phyloP scores from a whole-genome alignment of 2,888 invertebrate genomes.

The Parnassius mnemosyne region DNA sequence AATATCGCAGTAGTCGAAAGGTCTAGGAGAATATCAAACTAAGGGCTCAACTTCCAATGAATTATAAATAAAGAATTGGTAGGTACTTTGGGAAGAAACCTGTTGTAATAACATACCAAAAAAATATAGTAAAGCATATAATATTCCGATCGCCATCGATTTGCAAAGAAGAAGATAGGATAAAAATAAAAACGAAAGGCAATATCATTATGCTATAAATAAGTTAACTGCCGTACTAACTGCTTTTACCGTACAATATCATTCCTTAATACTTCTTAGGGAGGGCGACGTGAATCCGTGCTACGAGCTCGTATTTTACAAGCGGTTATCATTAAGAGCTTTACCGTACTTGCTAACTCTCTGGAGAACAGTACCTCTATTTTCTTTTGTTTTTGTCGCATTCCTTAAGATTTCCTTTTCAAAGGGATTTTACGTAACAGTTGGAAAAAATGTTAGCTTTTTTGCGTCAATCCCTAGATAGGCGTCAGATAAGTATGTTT shows the following conservation, averaged over 20 bases:
- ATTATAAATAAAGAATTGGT: too few relatives aligned
- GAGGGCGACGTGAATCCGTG: slow-evolving; percentile 6
- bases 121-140: too few relatives aligned
- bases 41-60: too few relatives aligned
- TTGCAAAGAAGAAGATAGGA: too few relatives aligned
- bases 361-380: slow-evolving; percentile 23
- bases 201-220: too few relatives aligned
- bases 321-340: slow-evolving; percentile 24
- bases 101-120: too few relatives aligned
- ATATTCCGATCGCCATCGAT: too few relatives aligned
- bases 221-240: background rate
- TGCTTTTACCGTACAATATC: background rate
- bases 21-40: too few relatives aligned
- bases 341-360: slow-evolving; percentile 25
- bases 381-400: slow-evolving; percentile 25
- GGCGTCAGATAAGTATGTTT: slow-evolving; percentile 1
- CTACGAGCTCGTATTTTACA: slow-evolving; percentile 17
- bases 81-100: too few relatives aligned
- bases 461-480: slow-evolving; percentile 20
- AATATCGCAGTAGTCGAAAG: too few relatives aligned
- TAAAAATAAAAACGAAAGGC: too few relatives aligned
- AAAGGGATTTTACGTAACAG: slow-evolving; percentile 23
- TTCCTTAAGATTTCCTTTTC: slow-evolving; percentile 23
- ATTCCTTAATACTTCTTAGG: background rate
- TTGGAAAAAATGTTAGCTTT: slow-evolving; percentile 21